Base-by-base conservation (phyloP, 1,140 invertebrate genomes). In the Chionoecetes opilio region DNA sequence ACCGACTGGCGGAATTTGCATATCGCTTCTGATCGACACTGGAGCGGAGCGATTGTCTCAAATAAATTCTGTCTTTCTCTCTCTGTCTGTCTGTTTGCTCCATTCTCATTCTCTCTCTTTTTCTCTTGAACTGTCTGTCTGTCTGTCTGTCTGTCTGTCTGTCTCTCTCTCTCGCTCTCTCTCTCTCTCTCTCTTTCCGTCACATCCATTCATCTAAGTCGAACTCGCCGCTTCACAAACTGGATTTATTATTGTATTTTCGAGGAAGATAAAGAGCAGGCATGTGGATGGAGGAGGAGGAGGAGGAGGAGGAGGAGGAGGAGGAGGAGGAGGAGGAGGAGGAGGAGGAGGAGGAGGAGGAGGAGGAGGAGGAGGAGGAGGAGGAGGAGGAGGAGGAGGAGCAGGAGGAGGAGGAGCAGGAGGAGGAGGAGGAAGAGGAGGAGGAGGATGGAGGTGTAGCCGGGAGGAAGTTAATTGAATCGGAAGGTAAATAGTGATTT, bases 321-420 rank as follows among this genome's bases (percentile, higher is more conserved):
- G 34, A 53, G 31, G 63, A 92, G 90, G 37, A 89, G 3, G 41
- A 46, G 41, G 34, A 89, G 35, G 41, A 29, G 41, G 87, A 89
- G 17, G 41, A 29, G 37, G 26, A 35, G 91, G 29, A 92, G 35
- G 6, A 82, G 29, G 21, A n/a, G 41, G 46, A 34, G 35, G 6
- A 82, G 29, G 21, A n/a, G 41, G 91, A 82, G 17, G 32, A 38
- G 41, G 87, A 89, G 37, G 37, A 89, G 17, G 11, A 89, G 87
- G 87, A 38, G 41, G 32, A 38, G 35, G 37, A 38, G 41, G 87
- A 89, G 35, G 87, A 41, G 37, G 87, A 89, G 87, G 87, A 75
- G 63, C 21, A 75, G 21, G 63, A 17, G 63, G 21, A 31, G 32
- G 89, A 91, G 1, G 31, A 11, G 26, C 0, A 53, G 41, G 53